Percentiles rank a stretch among this genome's conserved stretches.
Evolutionary conservation across 2,113 vertebrate genomes (phyloP).

Genomic region (Phalacrocorax pelagicus): DNA sequence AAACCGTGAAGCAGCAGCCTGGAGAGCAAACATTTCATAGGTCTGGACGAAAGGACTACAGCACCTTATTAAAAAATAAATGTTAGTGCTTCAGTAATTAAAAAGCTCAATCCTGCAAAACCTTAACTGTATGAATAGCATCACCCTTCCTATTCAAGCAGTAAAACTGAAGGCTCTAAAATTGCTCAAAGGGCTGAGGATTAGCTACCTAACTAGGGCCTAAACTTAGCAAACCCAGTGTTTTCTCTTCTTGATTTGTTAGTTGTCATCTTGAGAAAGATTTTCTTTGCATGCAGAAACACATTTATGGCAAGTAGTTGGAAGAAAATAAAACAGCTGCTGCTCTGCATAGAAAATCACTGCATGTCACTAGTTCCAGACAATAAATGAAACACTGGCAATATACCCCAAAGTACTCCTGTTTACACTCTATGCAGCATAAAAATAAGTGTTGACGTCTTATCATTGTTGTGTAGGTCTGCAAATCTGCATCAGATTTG

Average conservation of each 20-base stretch:
- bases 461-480: conserved; percentile 25
- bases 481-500: conserved; percentile 22
- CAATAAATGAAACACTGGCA: conserved; percentile 7
- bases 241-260: not conserved
- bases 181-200: not conserved
- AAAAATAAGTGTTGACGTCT: not conserved
- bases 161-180: not conserved
- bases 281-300: not conserved
- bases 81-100: not conserved
- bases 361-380: not conserved
- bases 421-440: not conserved
- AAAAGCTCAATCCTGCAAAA: not conserved
- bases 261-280: not conserved
- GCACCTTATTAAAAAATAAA: not conserved
- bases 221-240: not conserved
- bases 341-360: not conserved
- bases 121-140: not conserved
- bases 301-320: not conserved
- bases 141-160: not conserved
- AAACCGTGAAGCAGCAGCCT: not conserved
- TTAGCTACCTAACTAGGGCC: not conserved
- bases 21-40: not conserved
- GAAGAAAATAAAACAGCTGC: not conserved
- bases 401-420: not conserved
- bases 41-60: not conserved